A percentile compares a stretch with the other conserved stretches of the same genome.
phyloP scores from a whole-genome alignment of 2,113 vertebrate species.

The Pachypanchax playfairii region DNA sequence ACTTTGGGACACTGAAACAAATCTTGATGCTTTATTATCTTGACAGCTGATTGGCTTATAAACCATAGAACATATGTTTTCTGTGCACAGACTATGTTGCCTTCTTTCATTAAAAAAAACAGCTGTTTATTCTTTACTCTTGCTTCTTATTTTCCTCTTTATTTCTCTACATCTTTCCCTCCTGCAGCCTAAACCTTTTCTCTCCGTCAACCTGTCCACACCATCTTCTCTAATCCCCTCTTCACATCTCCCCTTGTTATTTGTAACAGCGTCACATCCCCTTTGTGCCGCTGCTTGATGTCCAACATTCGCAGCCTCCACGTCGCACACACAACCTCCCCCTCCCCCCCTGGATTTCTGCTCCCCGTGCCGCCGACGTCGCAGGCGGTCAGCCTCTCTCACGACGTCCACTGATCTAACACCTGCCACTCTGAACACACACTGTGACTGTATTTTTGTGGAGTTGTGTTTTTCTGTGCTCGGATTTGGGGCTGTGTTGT shows the following conservation, averaged over 20 bases:
- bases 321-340: too few species aligned
- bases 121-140: too few species aligned
- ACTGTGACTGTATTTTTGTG: constrained; percentile 1
- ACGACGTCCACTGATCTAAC: constrained; percentile 44
- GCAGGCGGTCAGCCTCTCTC: constrained; percentile 25
- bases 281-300: constrained; percentile 26
- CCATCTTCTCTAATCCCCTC: constrained; percentile 1
- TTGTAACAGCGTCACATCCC: constrained; percentile 26
- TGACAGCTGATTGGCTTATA: constrained; percentile 18
- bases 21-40: constrained; percentile 44
- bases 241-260: constrained; percentile 10
- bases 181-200: constrained; percentile 22
- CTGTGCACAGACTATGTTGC: not conserved
- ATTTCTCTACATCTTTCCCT: constrained; percentile 2
- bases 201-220: constrained; percentile 19
- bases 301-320: constrained; percentile 20
- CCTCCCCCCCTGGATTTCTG: constrained; percentile 30
- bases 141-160: not conserved
- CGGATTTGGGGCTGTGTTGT: constrained; percentile 7
- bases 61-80: too few species aligned
- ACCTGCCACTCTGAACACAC: constrained; percentile 43
- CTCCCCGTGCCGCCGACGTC: constrained; percentile 16
- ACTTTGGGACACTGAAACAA: not conserved
- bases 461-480: not conserved
- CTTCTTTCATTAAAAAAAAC: too few species aligned